phyloP scores from a whole-genome alignment of 2,888 invertebrate species.

The Brachynemurus nebulosus region DNA sequence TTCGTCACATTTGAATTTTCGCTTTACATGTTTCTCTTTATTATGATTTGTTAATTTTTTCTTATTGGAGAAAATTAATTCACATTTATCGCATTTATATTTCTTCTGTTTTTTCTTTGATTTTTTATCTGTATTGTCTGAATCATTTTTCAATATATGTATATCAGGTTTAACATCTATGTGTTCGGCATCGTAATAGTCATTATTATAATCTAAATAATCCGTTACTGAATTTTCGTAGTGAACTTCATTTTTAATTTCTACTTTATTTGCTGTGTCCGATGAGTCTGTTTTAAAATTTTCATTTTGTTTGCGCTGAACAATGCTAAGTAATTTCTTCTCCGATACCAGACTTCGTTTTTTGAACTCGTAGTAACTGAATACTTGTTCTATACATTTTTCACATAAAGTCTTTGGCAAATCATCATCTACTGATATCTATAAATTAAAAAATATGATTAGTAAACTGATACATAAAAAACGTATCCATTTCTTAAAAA shows the following conservation, averaged over 20 bases:
- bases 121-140: not conserved
- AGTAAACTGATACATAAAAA: no score
- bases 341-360: not conserved
- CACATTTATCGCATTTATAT: not conserved
- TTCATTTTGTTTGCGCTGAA: not conserved
- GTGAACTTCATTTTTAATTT: not conserved
- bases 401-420: constrained; percentile 57
- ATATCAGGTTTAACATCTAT: not conserved
- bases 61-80: not conserved
- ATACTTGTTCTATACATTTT: constrained; percentile 42
- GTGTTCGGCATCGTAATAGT: not conserved
- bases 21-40: not conserved
- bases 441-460: no score
- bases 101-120: no score
- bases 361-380: constrained; percentile 20
- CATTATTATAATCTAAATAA: not conserved
- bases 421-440: constrained; percentile 49
- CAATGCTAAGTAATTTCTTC: not conserved
- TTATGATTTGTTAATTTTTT: not conserved
- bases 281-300: not conserved
- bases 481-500: no score
- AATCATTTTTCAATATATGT: no score
- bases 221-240: not conserved
- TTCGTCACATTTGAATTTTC: constrained; percentile 4
- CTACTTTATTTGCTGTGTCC: not conserved